Base-by-base conservation (phyloP, 2,113 vertebrate genomes). In the Mandrillus leucophaeus region DNA sequence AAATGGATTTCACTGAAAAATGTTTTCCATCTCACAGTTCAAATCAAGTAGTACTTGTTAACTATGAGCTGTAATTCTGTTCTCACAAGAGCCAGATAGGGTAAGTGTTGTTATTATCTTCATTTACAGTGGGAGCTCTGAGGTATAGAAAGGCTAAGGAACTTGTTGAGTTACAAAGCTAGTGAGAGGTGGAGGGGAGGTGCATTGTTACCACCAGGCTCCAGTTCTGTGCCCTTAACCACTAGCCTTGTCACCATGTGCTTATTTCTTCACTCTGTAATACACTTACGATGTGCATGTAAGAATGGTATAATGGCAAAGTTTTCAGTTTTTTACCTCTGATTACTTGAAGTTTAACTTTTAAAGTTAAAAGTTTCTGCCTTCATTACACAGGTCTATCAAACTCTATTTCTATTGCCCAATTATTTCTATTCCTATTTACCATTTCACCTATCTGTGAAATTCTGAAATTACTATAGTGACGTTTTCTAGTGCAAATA, bases 1-100 rank as follows among this genome's bases (percentile, higher is more conserved):
- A 95, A 89, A 55, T 84, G 14, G 27, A 85, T 85, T 91, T 8
- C 61, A 90, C 43, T 85, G 52, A 92, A 85, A 81, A 96, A 43
- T 4, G 5, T 88, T 93, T 50, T 88, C 32, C 43, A 64, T 22
- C 55, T 97, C 40, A 78, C 6, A 84, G 50, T 84, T 52, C 3
- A 50, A 64, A 87, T 90, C 64, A 84, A 17, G 18, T 80, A n/a
- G 22, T 64, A 66, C 55, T 90, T 94, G 35, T 32, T 88, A 84
- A 81, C 16, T 79, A 3, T 84, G 35, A 94, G 35, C 32, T 23
- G 38, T 81, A 88, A 59, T 61, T 92, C 86, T 87, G 40, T 92
- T 95, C 32, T 89, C 38, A 23, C 8, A 32, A 66, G 80, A 79
- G 8, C 20, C 9, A 3, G 43, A 43, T 38, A 6, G 10, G 11